phyloP scores from a whole-genome alignment of 2,797 vertebrate genomes.

The Pseudomugil gertrudae region DNA sequence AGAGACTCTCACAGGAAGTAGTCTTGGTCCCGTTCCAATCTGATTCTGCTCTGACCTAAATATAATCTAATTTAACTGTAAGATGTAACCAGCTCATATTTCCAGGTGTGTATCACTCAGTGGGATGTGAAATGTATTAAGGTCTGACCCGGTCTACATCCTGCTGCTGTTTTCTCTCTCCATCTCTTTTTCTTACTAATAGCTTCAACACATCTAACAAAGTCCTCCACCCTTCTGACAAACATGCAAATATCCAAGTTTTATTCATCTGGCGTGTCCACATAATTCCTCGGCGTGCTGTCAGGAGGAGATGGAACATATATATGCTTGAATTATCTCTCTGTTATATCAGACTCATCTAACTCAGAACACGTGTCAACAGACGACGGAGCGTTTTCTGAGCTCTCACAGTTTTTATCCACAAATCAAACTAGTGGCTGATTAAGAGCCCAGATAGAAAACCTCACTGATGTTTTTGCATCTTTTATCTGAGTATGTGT shows the following conservation, averaged over 20 bases:
- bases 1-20: not conserved
- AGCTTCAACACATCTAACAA: not conserved
- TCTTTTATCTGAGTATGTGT: conserved; percentile 23
- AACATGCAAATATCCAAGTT: not conserved
- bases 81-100: not conserved
- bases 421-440: conserved; percentile 53
- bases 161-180: not conserved
- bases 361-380: conserved; percentile 28
- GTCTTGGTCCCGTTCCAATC: not conserved
- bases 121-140: not conserved
- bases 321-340: conserved; percentile 10
- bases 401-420: conserved; percentile 48
- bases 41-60: not conserved
- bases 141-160: not conserved
- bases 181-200: not conserved
- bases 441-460: conserved; percentile 59
- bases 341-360: conserved; percentile 1
- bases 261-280: not conserved
- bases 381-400: conserved; percentile 7
- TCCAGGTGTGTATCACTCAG: not conserved
- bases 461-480: conserved; percentile 25
- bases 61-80: conserved; percentile 1
- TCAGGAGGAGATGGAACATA: not conserved
- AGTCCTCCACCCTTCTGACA: not conserved
- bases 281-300: not conserved